phyloP scores from a whole-genome alignment of 2,888 invertebrate genomes.

The Apantesis nais region DNA sequence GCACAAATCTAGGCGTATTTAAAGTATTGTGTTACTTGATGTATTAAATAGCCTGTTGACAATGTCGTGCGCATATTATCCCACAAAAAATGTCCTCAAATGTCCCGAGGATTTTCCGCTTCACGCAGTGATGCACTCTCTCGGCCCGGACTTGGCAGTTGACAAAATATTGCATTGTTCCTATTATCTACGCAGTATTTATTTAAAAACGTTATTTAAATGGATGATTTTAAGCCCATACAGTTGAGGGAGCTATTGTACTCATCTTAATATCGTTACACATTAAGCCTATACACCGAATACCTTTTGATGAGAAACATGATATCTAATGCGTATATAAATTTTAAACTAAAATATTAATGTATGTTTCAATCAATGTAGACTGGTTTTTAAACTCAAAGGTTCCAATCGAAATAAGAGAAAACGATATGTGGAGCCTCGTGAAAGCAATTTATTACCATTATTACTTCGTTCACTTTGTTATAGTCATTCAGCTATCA shows the following conservation, averaged over 20 bases:
- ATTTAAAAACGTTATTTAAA: conserved; percentile 86
- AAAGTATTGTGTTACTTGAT: conserved; percentile 84
- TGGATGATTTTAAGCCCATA: conserved; percentile 84
- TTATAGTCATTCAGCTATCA: conserved; percentile 81
- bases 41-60: conserved; percentile 85
- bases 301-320: conserved; percentile 51
- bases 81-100: conserved; percentile 85
- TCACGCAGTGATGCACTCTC: conserved; percentile 83
- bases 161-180: conserved; percentile 86
- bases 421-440: conserved; percentile 56
- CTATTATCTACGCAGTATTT: conserved; percentile 84
- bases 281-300: conserved; percentile 54
- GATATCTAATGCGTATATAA: conserved; percentile 17
- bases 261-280: conserved; percentile 72
- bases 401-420: conserved; percentile 48
- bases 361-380: conserved; percentile 1
- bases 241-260: conserved; percentile 78
- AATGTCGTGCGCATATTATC: conserved; percentile 85
- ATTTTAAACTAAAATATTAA: conserved; percentile 18
- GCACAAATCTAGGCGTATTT: conserved; percentile 85
- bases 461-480: conserved; percentile 80
- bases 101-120: conserved; percentile 86
- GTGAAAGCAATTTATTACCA: conserved; percentile 78
- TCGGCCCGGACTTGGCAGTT: conserved; percentile 81
- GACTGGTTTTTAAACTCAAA: conserved; percentile 20